A percentile compares a stretch with the other conserved stretches of the same genome.
Conservation (phyloP, 2,113 vertebrate genomes). For the Cyprinodon brontotheroides region DNA sequence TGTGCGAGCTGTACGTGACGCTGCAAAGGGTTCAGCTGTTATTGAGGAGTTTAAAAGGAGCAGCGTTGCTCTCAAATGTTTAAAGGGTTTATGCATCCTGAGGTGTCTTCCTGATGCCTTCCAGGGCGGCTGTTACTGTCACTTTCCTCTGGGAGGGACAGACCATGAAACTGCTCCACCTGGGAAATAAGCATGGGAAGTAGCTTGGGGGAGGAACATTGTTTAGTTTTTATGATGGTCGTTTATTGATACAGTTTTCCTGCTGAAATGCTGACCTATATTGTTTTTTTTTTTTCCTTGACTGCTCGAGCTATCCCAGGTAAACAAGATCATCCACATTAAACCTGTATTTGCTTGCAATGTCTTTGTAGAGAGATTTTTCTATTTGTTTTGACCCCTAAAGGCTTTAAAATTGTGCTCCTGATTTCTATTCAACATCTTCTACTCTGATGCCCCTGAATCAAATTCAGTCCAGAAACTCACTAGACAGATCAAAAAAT, state of each 20-base stretch:
- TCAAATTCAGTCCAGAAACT: no score
- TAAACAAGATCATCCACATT: slow-evolving; percentile 29
- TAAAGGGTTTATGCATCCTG: not conserved
- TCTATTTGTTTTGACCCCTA: not conserved
- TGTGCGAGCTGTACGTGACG: not conserved
- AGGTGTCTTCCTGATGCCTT: not conserved
- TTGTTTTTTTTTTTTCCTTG: not conserved
- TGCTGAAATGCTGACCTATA: not conserved
- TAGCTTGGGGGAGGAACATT: not conserved
- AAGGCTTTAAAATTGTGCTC: not conserved
- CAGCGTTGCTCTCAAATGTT: not conserved
- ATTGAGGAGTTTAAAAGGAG: not conserved
- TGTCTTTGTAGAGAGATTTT: not conserved
- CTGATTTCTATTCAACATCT: no score
- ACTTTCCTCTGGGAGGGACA: not conserved
- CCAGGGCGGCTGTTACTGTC: not conserved
- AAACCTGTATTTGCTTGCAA: not conserved
- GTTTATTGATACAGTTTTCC: not conserved
- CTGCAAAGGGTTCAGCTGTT: not conserved
- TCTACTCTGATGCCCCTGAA: no score
- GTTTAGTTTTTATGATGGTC: not conserved
- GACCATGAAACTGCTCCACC: not conserved
- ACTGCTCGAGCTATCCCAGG: slow-evolving; percentile 24
- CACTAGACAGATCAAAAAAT: no score
- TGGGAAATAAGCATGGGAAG: not conserved